Evolutionary conservation across 2,113 vertebrate genomes (phyloP).

Genomic region (Rousettus leschenaultii): DNA sequence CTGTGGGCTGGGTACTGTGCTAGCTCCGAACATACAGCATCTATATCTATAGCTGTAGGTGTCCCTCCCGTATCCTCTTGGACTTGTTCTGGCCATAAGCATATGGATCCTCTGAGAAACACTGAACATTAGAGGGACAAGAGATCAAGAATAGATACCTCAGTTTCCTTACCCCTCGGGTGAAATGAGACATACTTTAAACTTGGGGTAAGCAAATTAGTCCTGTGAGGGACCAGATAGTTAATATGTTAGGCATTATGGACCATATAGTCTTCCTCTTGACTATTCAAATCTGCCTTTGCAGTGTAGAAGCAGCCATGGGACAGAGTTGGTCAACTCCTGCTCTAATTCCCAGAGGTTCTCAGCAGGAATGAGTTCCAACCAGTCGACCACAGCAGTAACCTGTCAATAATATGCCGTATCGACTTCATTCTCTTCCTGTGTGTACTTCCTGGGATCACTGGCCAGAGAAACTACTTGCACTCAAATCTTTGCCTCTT

Average conservation of each 20-base stretch:
- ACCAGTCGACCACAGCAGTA: background rate
- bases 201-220: background rate
- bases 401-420: background rate
- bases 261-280: background rate
- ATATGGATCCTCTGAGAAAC: background rate
- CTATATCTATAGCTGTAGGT: fast-evolving
- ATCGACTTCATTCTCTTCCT: background rate
- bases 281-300: background rate
- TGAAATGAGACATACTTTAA: background rate
- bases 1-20: background rate
- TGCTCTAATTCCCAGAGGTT: background rate
- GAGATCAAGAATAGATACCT: background rate
- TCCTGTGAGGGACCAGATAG: background rate
- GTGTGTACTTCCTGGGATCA: background rate
- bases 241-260: background rate
- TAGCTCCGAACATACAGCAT: fast-evolving
- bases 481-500: background rate
- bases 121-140: background rate
- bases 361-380: background rate
- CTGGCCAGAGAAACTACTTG: background rate
- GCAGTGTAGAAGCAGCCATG: background rate
- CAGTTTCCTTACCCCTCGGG: background rate
- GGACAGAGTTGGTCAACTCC: background rate
- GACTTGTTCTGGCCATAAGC: background rate
- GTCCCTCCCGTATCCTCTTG: background rate